These are phyloP conservation scores for Corvus hawaiiensis DNA, from an alignment of 2,113 vertebrate species.

Conservation along the genomic window DNA sequence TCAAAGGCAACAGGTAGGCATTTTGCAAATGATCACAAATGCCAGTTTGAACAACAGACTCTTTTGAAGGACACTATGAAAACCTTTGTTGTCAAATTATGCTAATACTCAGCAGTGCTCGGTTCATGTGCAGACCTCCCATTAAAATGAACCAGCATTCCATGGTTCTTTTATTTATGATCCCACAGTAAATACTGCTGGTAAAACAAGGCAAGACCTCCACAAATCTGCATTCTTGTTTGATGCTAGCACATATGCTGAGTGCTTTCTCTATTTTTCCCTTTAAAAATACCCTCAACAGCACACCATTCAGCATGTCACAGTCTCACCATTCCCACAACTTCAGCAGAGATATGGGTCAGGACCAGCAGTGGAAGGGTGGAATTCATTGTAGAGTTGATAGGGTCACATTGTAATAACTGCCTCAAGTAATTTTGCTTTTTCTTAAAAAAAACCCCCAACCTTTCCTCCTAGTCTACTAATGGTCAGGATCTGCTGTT, in stretches of 20 bases:
- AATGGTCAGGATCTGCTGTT: neutral
- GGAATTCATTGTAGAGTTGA: neutral
- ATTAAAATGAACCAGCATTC: neutral
- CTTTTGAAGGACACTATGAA: conserved; percentile 11
- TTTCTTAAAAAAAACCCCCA: neutral
- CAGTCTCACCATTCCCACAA: conserved; percentile 21
- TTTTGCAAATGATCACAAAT: conserved; percentile 27
- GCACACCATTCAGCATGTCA: conserved; percentile 31
- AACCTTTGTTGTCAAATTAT: conserved; percentile 1
- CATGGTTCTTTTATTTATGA: neutral
- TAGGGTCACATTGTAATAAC: neutral
- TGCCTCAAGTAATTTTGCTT: neutral
- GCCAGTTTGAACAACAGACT: conserved; percentile 30
- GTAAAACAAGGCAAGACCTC: conserved; percentile 14
- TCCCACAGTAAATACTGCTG: neutral
- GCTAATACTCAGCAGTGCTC: neutral
- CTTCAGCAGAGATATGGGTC: conserved; percentile 3
- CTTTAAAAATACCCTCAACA: neutral
- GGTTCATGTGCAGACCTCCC: conserved; percentile 10
- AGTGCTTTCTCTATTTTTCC: neutral
- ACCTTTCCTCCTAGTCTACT: neutral
- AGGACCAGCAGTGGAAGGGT: neutral
- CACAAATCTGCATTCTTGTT: neutral
- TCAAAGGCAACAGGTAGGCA: conserved; percentile 51
- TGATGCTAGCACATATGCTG: neutral